Conservation (phyloP, 1,140 invertebrate species). For the Leptonema lineaticorne region DNA sequence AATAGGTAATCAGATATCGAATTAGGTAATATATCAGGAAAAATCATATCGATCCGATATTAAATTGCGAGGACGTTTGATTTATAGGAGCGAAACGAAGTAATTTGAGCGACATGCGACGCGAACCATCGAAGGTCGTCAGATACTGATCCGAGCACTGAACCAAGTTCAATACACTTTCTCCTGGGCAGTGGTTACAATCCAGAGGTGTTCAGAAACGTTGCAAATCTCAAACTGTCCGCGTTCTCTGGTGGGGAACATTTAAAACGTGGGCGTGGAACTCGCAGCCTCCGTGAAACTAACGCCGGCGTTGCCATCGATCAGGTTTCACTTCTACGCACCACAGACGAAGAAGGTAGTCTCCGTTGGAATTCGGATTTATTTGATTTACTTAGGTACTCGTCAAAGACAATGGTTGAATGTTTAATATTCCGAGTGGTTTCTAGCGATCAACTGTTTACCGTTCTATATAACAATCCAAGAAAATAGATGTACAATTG, state of each 20-base stretch:
- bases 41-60: constrained; percentile 1
- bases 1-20: constrained; percentile 4
- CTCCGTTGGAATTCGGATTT: neutral
- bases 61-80: neutral
- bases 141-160: neutral
- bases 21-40: neutral
- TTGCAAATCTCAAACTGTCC: neutral
- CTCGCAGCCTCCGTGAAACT: neutral
- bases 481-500: no score
- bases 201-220: neutral
- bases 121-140: neutral
- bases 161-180: constrained; percentile 4
- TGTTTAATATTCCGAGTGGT: no score
- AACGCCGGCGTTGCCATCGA: no score
- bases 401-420: no score
- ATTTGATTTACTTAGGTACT: no score
- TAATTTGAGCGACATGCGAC: neutral
- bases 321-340: neutral
- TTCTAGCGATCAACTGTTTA: no score
- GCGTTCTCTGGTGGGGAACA: neutral
- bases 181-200: neutral
- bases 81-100: constrained; percentile 7
- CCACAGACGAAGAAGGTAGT: neutral
- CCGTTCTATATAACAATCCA: no score
- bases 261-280: neutral